phyloP scores from a whole-genome alignment of 2,888 invertebrate species.

The Sphaerophoria rueppellii region DNA sequence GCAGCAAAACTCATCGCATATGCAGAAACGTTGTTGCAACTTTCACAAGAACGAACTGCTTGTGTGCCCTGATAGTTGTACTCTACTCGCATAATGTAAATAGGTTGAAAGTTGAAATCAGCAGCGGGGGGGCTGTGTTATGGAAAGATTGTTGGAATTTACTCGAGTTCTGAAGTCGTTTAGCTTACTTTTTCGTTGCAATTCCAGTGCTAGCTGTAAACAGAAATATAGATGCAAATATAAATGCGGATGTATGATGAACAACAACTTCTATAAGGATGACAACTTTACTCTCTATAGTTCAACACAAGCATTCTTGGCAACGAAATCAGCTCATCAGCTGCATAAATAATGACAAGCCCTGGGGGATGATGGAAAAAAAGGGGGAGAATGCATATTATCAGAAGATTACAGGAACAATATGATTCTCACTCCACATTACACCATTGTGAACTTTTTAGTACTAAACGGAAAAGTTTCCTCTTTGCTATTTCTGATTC shows the following conservation, averaged over 20 bases:
- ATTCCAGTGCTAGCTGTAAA: conserved; percentile 21
- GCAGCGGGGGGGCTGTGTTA: conserved; percentile 43
- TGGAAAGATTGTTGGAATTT: conserved; percentile 67
- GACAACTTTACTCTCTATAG: conserved; percentile 46
- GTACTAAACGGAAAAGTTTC: conserved; percentile 15
- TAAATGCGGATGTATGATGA: conserved; percentile 25
- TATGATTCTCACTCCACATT: conserved; percentile 28
- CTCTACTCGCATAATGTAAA: background rate
- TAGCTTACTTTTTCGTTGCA: conserved; percentile 45
- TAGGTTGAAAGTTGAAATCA: conserved; percentile 39
- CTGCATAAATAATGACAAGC: conserved; percentile 53
- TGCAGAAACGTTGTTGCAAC: conserved; percentile 68
- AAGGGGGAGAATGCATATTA: conserved; percentile 5
- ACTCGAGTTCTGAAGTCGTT: conserved; percentile 70
- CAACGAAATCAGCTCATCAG: conserved; percentile 67
- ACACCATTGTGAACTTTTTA: conserved; percentile 24
- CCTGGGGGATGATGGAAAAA: background rate
- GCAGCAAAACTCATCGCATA: conserved; percentile 72
- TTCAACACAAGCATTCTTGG: conserved; percentile 59
- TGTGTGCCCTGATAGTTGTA: background rate
- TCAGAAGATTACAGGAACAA: conserved; percentile 32
- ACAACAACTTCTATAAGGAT: conserved; percentile 39
- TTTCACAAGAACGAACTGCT: conserved; percentile 39
- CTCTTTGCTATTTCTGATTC: no score
- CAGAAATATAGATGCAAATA: background rate